phyloP scores from a whole-genome alignment of 2,888 invertebrate species.

The Chrysodeixis includens region DNA sequence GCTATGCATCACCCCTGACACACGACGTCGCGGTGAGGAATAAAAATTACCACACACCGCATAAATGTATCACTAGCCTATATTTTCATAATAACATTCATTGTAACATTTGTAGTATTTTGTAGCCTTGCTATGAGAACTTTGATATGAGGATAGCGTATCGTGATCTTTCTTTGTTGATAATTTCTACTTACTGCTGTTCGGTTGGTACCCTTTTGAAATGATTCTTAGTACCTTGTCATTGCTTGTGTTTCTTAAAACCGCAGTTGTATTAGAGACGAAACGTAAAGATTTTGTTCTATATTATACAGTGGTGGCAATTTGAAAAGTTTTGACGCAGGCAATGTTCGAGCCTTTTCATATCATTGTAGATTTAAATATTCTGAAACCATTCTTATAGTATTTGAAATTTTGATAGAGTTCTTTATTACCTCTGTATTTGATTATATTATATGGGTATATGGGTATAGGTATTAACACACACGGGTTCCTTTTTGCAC shows the following conservation, averaged over 20 bases:
- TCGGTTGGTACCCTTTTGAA: neutral
- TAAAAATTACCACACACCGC: conserved; percentile 74
- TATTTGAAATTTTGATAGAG: too few relatives aligned
- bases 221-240: neutral
- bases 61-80: conserved; percentile 58
- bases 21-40: conserved; percentile 71
- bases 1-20: conserved; percentile 76
- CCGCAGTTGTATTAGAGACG: too few relatives aligned
- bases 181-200: neutral
- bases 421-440: too few relatives aligned
- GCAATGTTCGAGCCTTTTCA: too few relatives aligned
- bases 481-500: neutral
- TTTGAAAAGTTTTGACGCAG: too few relatives aligned
- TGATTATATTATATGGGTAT: too few relatives aligned
- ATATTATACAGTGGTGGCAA: too few relatives aligned
- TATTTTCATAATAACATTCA: conserved; percentile 58
- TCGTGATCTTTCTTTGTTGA: neutral
- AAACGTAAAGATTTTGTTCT: too few relatives aligned
- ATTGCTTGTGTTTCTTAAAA: neutral
- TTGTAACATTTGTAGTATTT: conserved; percentile 11
- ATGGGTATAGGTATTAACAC: too few relatives aligned
- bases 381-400: too few relatives aligned
- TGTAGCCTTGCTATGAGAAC: conserved; percentile 12
- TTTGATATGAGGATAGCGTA: conserved; percentile 20
- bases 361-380: too few relatives aligned